Conservation (phyloP, 1,140 invertebrate genomes). For the Ceratoteleas bidentatus region DNA sequence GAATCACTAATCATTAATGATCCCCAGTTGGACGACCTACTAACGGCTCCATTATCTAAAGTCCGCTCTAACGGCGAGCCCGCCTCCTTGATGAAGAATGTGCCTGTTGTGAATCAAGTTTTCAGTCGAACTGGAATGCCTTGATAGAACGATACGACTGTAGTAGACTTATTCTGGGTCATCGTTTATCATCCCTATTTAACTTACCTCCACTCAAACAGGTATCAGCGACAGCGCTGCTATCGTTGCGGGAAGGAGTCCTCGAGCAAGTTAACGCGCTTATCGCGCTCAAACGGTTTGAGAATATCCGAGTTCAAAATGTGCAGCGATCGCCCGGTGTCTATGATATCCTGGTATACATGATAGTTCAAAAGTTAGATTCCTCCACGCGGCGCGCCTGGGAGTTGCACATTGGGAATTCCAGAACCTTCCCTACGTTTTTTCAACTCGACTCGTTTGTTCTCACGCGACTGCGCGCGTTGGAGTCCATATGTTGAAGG, state of each 20-base stretch:
- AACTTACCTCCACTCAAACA: neutral
- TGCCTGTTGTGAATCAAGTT: neutral
- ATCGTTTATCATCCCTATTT: neutral
- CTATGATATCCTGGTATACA: neutral
- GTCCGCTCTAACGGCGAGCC: conserved; percentile 16
- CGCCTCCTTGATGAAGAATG: conserved; percentile 10
- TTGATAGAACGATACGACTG: neutral
- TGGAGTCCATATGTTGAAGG: conserved; percentile 34
- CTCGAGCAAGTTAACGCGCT: conserved; percentile 14
- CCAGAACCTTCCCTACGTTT: conserved; percentile 6
- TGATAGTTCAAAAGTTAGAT: conserved; percentile 12
- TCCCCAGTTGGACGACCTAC: conserved; percentile 1
- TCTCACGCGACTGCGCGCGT: conserved; percentile 8
- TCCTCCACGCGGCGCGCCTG: conserved; percentile 11
- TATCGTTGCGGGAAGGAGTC: conserved; percentile 1
- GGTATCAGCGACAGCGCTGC: conserved; percentile 3
- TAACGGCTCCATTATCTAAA: conserved; percentile 31
- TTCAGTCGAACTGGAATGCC: neutral
- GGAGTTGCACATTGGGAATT: conserved; percentile 3
- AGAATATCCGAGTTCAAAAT: neutral
- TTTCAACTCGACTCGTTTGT: conserved; percentile 27
- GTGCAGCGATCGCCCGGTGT: neutral
- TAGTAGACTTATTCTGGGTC: neutral
- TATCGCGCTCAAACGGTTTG: neutral
- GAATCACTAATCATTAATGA: conserved; percentile 18